Percentiles rank a stretch among this genome's conserved stretches.
Evolutionary conservation across 2,888 invertebrate species (phyloP).

Genomic region (Thymelicus sylvestris): DNA sequence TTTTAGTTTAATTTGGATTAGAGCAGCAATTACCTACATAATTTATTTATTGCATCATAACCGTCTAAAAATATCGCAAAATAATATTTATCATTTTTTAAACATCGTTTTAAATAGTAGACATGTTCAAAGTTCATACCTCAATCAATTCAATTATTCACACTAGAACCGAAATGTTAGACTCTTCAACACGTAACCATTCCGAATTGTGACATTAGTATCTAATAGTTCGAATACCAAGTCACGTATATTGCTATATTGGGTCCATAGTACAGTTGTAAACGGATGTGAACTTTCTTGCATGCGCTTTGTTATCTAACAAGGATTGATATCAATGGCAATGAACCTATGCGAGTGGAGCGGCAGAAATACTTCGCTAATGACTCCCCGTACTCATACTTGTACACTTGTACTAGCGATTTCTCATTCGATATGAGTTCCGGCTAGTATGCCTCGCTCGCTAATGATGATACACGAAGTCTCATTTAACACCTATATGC

Average conservation of each 20-base stretch:
- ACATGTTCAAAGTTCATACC: no score
- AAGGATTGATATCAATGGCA: slow-evolving; percentile 43
- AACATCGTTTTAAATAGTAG: no score
- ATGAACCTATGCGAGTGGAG: slow-evolving; percentile 44
- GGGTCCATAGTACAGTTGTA: slow-evolving; percentile 22
- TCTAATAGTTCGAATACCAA: neutral
- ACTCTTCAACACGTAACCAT: no score
- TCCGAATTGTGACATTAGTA: no score
- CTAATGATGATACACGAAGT: slow-evolving; percentile 20
- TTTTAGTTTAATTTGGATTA: neutral
- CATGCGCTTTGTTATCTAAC: slow-evolving; percentile 42
- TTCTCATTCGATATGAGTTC: slow-evolving; percentile 51
- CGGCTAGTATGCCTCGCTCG: slow-evolving; percentile 52
- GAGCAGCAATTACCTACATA: neutral
- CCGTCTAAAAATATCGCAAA: no score
- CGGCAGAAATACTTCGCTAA: slow-evolving; percentile 44
- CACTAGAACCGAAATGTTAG: no score
- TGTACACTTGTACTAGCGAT: slow-evolving; percentile 31
- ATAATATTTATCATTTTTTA: no score
- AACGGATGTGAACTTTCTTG: slow-evolving; percentile 48
- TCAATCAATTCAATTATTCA: no score
- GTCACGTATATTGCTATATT: slow-evolving; percentile 8
- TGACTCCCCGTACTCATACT: slow-evolving; percentile 38
- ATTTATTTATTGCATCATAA: no score
- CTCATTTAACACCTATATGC: neutral